Base-by-base conservation (phyloP, 2,113 vertebrate genomes). In the Polypterus bichir region DNA sequence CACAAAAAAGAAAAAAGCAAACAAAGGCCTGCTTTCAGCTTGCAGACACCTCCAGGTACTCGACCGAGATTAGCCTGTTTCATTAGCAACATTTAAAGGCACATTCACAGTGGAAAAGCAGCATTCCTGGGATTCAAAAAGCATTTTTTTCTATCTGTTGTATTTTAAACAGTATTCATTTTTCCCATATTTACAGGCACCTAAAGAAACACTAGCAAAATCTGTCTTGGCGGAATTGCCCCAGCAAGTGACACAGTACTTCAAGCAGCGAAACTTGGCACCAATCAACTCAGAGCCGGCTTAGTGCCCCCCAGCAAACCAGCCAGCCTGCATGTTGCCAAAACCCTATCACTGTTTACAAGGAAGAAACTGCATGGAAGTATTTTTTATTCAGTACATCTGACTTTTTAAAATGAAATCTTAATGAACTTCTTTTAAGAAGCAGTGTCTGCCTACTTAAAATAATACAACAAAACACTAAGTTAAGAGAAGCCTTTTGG, bases 181-280 rank as follows among this genome's bases (percentile, higher is more conserved):
- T 59, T 48, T 64, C 55, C 59, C 48, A 53, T 44, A n/a, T 67
- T 70, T 9, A 9, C 77, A 99, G 96, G 94, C 93, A 7, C 92
- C 96, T 47, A 99, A 99, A 78, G 94, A 99, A 79, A 98, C 94
- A 4, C 76, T 99, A 70, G 95, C 96, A 78, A 98, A 97, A 77
- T 94, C 94, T 0, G 93, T 99, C 64, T 75, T 99, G 83, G 96
- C 96, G 0, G 96, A 99, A 70, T 83, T 99, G 64, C 96, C 96
- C 56, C 94, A 97, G 76, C 96, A 99, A 78, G 95, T 98, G 3
- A 91, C 95, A 58, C 92, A 97, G 85, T 97, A 98, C 77, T 99
- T 99, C 80, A 97, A 97, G 78, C 93, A 94, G 76, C 81, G 86
- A 76, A 97, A 95, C 77, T 75, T 99, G 73, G 85, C 92, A 0